A percentile compares a stretch with the other conserved stretches of the same genome.
Evolutionary conservation across 2,113 vertebrate species (phyloP).

Genomic region (Lonchura striata): DNA sequence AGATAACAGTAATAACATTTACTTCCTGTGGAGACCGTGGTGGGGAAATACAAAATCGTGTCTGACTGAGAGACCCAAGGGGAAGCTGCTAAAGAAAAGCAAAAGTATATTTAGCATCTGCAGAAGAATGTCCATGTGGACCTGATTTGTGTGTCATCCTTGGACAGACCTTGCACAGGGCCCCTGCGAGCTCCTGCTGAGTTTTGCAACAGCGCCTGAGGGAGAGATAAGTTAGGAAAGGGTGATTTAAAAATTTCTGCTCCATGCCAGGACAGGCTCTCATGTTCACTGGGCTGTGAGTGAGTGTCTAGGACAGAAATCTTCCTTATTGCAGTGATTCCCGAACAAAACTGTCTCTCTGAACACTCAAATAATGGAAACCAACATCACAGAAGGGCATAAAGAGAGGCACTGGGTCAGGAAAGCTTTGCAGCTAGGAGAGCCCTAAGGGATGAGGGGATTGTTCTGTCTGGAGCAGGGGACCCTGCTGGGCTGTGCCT

Average conservation of each 20-base stretch:
- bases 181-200: conserved; percentile 28
- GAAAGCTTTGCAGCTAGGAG: background rate
- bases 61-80: background rate
- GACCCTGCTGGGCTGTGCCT: background rate
- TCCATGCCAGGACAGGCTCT: background rate
- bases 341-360: background rate
- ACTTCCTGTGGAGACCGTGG: background rate
- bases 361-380: background rate
- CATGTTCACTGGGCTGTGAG: background rate
- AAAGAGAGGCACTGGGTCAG: background rate
- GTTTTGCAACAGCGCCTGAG: conserved; percentile 2
- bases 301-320: background rate
- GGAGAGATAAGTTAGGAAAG: background rate
- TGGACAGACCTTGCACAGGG: background rate
- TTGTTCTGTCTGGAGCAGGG: background rate
- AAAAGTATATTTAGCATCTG: background rate
- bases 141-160: conserved; percentile 22
- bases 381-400: background rate
- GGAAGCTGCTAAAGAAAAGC: background rate
- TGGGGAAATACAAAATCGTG: background rate
- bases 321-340: background rate
- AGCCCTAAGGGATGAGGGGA: background rate
- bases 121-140: conserved; percentile 22
- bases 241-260: background rate
- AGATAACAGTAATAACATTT: background rate